Evolutionary conservation across 30 jellyfish, hydroid and myxozoan genomes (phyloP), one percentile per base, ranked within the genome.

Genomic region (Chrysaora quinquecirrha): DNA sequence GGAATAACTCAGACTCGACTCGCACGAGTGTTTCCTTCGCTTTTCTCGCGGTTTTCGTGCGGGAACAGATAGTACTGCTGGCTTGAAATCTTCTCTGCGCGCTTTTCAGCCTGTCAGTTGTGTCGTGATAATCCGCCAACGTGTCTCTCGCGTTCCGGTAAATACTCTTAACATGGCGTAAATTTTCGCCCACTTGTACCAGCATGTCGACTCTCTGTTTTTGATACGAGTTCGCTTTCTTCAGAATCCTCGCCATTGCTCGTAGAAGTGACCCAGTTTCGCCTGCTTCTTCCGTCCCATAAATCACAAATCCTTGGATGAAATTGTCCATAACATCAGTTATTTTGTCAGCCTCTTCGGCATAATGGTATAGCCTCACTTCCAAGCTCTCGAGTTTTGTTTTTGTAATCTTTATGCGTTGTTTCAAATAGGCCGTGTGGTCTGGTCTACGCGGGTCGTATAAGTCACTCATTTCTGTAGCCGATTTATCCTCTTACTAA

Each of bases 251-350:
- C 23, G 78, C 83, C 43, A 80, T 54, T 21, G 73, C 76, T 30
- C 83, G 83, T 49, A 80, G 50, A 64, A 80, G 73, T 33, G 82
- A 66, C 23, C 90, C 90, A 0, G 90, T 80, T 50, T 80, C 83
- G 3, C 83, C 83, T 0, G 83, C 71, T 31, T 80, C 90, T 28
- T 80, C 90, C 19, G 90, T 80, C 0, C 90, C 90, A 60, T 80
- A 80, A 18, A 28, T 22, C 11, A 80, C 29, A 29, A 80, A 64
- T 0, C 49, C 31, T 0, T 80, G 50, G 12, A 54, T 70, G 31
- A 80, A 62, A 7, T 48, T 58, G 23, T 49, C 76, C 90, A 80
- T 80, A 18, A 18, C 48, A 3, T 24, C 35, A 21, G 48, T 27
- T 1, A 34, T 30, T 27, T 31, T 66, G 30, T 71, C 25, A 0